Evolutionary conservation across 64 coral and sea anemone species (phyloP).

Genomic region (Astreopora myriophthalma): DNA sequence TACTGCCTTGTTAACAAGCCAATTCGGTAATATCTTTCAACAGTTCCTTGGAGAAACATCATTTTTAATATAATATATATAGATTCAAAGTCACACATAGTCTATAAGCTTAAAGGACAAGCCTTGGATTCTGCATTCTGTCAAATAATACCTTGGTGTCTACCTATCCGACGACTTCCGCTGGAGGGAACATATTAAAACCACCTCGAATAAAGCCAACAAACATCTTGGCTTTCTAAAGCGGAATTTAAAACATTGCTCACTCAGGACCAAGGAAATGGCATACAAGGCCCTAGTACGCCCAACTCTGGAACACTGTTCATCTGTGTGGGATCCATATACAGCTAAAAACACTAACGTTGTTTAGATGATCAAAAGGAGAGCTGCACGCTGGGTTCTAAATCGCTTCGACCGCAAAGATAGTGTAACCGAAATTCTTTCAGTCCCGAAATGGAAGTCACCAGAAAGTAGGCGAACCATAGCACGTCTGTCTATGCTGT

Average conservation of each 20-base stretch:
- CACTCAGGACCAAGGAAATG: not conserved
- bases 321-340: conserved; percentile 18
- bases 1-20: too few relatives aligned
- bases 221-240: conserved; percentile 42
- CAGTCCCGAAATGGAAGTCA: conserved; percentile 6
- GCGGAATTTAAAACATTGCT: conserved; percentile 21
- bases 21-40: too few relatives aligned
- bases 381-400: not conserved
- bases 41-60: too few relatives aligned
- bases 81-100: too few relatives aligned
- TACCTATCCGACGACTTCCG: conserved; percentile 46
- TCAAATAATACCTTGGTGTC: conserved; percentile 61
- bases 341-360: not conserved
- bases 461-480: conserved; percentile 30
- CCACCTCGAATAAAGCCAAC: conserved; percentile 19
- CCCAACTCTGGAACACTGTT: conserved; percentile 36
- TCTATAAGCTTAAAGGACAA: conserved; percentile 9
- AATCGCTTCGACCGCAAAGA: not conserved
- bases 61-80: too few relatives aligned
- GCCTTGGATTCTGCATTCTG: not conserved
- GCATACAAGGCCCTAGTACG: conserved; percentile 38
- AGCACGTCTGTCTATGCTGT: not conserved
- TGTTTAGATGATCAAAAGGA: conserved; percentile 24
- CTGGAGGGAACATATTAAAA: conserved; percentile 52
- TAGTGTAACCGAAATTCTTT: conserved; percentile 25